These are phyloP conservation scores for Bradypodion pumilum DNA, from an alignment of 2,797 vertebrate genomes.

Conservation along the genomic window DNA sequence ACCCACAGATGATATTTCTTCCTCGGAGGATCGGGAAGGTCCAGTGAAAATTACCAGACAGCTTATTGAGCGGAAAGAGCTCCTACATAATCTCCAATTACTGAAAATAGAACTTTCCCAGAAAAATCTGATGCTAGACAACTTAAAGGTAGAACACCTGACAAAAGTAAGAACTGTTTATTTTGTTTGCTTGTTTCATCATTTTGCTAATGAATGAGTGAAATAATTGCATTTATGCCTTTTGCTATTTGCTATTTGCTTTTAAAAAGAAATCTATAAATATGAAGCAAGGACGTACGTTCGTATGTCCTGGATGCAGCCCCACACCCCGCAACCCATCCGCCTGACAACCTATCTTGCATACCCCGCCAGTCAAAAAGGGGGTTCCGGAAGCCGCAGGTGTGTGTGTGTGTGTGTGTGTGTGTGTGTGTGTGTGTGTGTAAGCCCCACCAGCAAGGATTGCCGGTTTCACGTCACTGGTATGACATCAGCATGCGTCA, in stretches of 20 bases:
- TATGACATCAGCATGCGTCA: too few relatives aligned
- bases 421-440: too few relatives aligned
- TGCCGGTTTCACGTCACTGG: too few relatives aligned
- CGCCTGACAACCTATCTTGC: too few relatives aligned
- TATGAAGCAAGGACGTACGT: too few relatives aligned
- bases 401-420: too few relatives aligned
- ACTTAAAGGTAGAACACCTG: slow-evolving; percentile 92
- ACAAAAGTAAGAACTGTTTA: slow-evolving; percentile 83
- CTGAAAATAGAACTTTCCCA: slow-evolving; percentile 94
- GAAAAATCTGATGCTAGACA: slow-evolving; percentile 93
- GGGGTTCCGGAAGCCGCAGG: too few relatives aligned
- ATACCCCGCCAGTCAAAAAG: too few relatives aligned
- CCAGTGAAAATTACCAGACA: slow-evolving; percentile 88
- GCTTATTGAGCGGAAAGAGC: slow-evolving; percentile 91
- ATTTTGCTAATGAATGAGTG: neutral
- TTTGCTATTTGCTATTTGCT: neutral
- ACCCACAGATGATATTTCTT: slow-evolving; percentile 94
- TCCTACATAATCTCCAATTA: slow-evolving; percentile 90
- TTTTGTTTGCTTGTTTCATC: neutral
- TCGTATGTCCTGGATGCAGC: too few relatives aligned
- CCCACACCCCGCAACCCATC: too few relatives aligned
- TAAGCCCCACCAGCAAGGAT: too few relatives aligned
- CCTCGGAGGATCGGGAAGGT: slow-evolving; percentile 83
- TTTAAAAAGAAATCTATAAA: neutral
- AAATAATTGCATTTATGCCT: neutral